Conservation (phyloP, 1,140 invertebrate genomes). For the Orchestia grillus region DNA sequence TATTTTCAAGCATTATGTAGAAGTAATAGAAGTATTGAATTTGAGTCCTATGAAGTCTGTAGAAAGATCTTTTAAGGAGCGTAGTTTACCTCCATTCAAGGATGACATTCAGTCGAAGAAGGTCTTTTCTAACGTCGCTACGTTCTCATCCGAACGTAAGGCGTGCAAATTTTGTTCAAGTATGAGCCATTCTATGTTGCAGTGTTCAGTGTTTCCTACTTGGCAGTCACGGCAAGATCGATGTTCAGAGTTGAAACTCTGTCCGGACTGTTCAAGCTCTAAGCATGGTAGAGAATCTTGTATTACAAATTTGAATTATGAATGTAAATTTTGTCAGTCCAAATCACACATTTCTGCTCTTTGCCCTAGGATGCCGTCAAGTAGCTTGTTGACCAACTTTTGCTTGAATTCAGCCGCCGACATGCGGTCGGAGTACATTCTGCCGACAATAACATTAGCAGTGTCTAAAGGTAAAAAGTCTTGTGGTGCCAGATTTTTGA, state of each 20-base stretch:
- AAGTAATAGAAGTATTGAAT: neutral
- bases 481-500: neutral
- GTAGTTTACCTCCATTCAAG: too few species aligned
- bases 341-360: neutral
- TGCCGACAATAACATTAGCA: neutral
- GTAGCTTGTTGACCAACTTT: neutral
- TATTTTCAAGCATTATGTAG: neutral
- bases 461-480: neutral
- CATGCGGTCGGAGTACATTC: neutral
- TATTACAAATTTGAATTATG: neutral
- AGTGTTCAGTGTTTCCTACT: neutral
- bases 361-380: neutral
- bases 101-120: neutral
- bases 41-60: too few species aligned
- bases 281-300: neutral
- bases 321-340: neutral
- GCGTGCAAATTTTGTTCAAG: neutral
- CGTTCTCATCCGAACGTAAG: neutral
- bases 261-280: neutral
- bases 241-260: neutral
- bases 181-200: neutral
- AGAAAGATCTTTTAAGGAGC: too few species aligned
- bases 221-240: neutral
- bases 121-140: neutral
- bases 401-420: neutral